Percentiles rank a stretch among this genome's conserved stretches.
Evolutionary conservation across 1,140 invertebrate species (phyloP).

Genomic region (Hypsibius dujardini): DNA sequence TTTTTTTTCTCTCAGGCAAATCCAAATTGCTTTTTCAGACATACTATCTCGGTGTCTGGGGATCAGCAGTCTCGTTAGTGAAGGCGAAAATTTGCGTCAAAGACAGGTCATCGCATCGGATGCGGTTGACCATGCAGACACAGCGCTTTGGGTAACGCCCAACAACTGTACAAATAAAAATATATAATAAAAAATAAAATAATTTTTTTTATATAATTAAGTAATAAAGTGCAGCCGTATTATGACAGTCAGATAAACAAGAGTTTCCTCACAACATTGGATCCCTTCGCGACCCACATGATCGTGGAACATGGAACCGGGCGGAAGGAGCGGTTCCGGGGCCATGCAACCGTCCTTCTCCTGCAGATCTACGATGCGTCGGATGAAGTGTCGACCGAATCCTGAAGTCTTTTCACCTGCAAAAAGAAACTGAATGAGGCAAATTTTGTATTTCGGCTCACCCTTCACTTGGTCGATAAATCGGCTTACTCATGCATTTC

Average conservation of each 20-base stretch:
- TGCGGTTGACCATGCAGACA: slow-evolving; percentile 6
- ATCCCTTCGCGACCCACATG: not conserved
- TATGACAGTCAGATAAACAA: not conserved
- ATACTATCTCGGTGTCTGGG: not conserved
- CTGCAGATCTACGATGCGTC: not conserved
- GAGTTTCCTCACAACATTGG: not conserved
- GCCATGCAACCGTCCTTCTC: slow-evolving; percentile 3
- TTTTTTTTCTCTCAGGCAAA: not conserved
- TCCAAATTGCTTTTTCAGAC: not conserved
- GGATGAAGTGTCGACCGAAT: not conserved
- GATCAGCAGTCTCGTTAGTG: not conserved
- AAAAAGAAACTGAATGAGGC: not conserved
- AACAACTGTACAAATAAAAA: not conserved
- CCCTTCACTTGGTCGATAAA: too few species aligned
- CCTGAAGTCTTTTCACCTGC: slow-evolving; percentile 14
- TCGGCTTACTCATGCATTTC: too few species aligned
- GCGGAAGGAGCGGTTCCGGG: slow-evolving; percentile 6
- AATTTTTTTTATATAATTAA: not conserved
- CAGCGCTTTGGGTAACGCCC: not conserved
- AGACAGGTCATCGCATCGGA: slow-evolving; percentile 2
- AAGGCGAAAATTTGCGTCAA: not conserved
- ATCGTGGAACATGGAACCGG: not conserved
- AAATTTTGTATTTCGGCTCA: too few species aligned
- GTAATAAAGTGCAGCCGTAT: not conserved
- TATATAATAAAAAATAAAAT: not conserved